Evolutionary conservation across 2,113 vertebrate genomes (phyloP), one percentile per base, ranked within the genome.

Genomic region (Phoxinus phoxinus): DNA sequence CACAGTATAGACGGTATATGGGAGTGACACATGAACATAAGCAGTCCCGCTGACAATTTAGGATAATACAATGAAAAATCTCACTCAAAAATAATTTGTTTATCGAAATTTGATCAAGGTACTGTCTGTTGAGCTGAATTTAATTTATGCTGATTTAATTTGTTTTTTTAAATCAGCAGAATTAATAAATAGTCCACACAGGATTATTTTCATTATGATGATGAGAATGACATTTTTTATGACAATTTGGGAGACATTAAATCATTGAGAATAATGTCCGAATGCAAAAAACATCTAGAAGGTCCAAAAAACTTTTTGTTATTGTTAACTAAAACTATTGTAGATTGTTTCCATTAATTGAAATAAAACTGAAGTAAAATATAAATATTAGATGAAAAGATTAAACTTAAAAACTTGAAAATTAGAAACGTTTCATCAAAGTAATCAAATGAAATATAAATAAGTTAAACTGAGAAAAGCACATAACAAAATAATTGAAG

Each of bases 161-260:
- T 4, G 4, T 30, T 10, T 30, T 63, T 27, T 63, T 13, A 30
- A 65, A 23, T 37, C 3, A 5, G 44, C 44, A 44, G 10, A 46
- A 6, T 97, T 81, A 4, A 21, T 27, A 4, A 59, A 61, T 25
- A 12, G 58, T 61, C 58, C 23, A 25, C 8, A 1, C 9, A 61
- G 23, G 10, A 61, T 4, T 3, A n/a, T 25, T 61, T 61, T 25
- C 58, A n/a, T 59, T n/a, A 9, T 10, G 8, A 59, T 59, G 19
- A 59, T 9, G 56, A 59, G 23, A 53, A 53, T 51, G 15, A 51
- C 4, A 6, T 53, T 19, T 53, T 17, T 51, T 19, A 53, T 19
- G 51, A 19, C 5, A 53, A 21, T 19, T 19, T 53, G 17, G 5
- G 5, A 53, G 6, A 53, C 5, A 53, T 53, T 53, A 19, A 19